Evolutionary conservation across 64 coral and sea anemone species (phyloP).

Genomic region (Actinia equina): DNA sequence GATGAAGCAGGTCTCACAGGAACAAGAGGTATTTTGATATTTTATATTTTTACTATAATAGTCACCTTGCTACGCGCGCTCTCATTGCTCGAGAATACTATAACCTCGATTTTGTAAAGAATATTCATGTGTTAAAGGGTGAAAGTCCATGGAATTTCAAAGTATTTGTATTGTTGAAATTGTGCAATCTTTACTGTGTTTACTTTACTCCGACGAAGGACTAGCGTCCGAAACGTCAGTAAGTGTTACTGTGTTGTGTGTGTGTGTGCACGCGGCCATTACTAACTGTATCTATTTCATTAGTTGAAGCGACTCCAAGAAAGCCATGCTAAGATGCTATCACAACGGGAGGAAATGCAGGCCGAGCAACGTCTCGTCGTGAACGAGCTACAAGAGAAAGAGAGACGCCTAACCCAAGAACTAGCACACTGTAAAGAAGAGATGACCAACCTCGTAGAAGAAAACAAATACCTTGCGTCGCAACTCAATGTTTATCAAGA

Average conservation of each 20-base stretch:
- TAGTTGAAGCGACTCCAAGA: slow-evolving; percentile 87
- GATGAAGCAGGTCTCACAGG: slow-evolving; percentile 71
- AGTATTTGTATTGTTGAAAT: too few relatives aligned
- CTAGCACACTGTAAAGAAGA: slow-evolving; percentile 56
- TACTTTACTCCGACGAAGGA: too few relatives aligned
- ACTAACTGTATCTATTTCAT: background rate
- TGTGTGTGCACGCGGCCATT: too few relatives aligned
- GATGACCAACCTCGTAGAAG: slow-evolving; percentile 41
- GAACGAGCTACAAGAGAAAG: slow-evolving; percentile 50
- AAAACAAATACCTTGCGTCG: slow-evolving; percentile 59
- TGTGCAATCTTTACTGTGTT: too few relatives aligned
- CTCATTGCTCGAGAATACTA: too few relatives aligned
- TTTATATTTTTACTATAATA: too few relatives aligned
- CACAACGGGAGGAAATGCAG: slow-evolving; percentile 80
- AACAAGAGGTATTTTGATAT: slow-evolving; percentile 27
- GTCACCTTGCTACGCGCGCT: too few relatives aligned
- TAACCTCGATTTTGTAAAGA: too few relatives aligned
- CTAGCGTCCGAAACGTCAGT: too few relatives aligned
- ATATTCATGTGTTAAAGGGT: too few relatives aligned
- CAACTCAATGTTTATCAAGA: slow-evolving; percentile 74
- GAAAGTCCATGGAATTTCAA: too few relatives aligned
- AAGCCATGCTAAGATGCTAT: slow-evolving; percentile 80
- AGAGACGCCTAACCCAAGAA: slow-evolving; percentile 56
- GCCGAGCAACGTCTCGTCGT: slow-evolving; percentile 59
- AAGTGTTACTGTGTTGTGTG: too few relatives aligned